Evolutionary conservation across 2,888 invertebrate species (phyloP), one percentile per base, ranked within the genome.

Genomic region (Platynereis dumerilii): DNA sequence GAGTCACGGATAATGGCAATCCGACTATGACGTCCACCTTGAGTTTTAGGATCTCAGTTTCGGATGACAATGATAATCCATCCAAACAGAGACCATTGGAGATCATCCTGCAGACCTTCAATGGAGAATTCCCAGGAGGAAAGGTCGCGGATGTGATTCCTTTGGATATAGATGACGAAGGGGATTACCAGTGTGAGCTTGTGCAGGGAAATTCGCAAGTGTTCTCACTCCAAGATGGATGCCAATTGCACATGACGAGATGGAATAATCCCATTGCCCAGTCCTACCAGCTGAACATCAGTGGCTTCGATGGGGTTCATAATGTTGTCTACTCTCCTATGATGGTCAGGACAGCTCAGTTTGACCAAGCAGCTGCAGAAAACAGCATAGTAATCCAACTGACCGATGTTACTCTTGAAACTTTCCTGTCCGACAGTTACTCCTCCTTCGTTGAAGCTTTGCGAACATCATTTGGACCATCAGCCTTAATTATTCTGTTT

Each of bases 141-240:
- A 91, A 91, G 84, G 91, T 97, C 70, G 96, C 94, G 7, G 90
- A 94, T 83, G 92, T 96, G 0, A 92, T 91, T 84, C 97, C 97
- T 0, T 91, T 93, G 78, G 97, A 97, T 86, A 90, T 91, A 0
- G 96, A 97, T 82, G 88, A 89, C n/a, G 89, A 90, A 60, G 96
- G 96, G 2, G 91, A 93, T 77, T 96, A 96, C 79, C 90, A 88
- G 76, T 97, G 96, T 81, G 90, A 26, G 28, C 69, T 79, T 20
- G 58, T 60, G 1, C 52, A 65, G 48, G 78, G 78, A 7, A 75
- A 75, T 54, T 68, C 68, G 20, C 88, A 87, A 59, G 72, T 80
- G 22, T 85, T 87, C 69, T 73, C 73, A 28, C 92, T 96, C 63
- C 90, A 90, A 57, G 87, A 87, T 62, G 91, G 89, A 52, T 96